Evolutionary conservation across 2,888 invertebrate genomes (phyloP), one percentile per base, ranked within the genome.

Genomic region (Cheilosia impressa): DNA sequence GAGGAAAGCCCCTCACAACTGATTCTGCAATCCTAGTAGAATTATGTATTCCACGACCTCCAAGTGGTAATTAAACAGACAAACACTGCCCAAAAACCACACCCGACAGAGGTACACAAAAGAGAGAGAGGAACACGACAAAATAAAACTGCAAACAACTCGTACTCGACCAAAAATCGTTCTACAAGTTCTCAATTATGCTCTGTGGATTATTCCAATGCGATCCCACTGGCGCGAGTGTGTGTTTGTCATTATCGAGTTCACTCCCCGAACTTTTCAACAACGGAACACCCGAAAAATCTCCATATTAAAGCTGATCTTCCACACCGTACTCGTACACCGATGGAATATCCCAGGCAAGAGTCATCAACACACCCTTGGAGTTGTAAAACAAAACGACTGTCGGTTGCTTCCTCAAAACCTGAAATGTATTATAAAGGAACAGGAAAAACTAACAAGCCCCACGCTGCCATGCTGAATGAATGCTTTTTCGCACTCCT

Each of bases 401-500:
- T 15, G 24, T n/a, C 17, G 7, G 10, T 17, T 15, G 55, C 60
- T 38, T 9, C 9, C 27, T 24, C 45, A 22, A 19, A 41, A 53
- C 47, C 68, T 38, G 38, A 38, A 10, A 63, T 43, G 58, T 34
- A 68, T 31, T 31, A 31, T 31, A 69, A 53, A 7, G 17, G 19
- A 19, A n/a, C 2, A 66, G 17, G 60, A 34, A 62, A 22, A 60
- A 38, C 24, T 31, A 60, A 45, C 52, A 58, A 73, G 73, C 41
- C 27, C 73, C 63, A 73, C 60, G 55, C 19, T 62, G 52, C 53
- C 65, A 66, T 78, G 65, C 73, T 87, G 77, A 82, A 82, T 87
- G 82, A 87, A 78, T 87, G 82, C 82, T 82, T 87, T 87, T 82
- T 87, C 87, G 78, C 82, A 76, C 81, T 82, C 73, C 73, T 80